A percentile compares a stretch with the other conserved stretches of the same genome.
Conservation (phyloP, 2,888 invertebrate species). For the Belgica antarctica region DNA sequence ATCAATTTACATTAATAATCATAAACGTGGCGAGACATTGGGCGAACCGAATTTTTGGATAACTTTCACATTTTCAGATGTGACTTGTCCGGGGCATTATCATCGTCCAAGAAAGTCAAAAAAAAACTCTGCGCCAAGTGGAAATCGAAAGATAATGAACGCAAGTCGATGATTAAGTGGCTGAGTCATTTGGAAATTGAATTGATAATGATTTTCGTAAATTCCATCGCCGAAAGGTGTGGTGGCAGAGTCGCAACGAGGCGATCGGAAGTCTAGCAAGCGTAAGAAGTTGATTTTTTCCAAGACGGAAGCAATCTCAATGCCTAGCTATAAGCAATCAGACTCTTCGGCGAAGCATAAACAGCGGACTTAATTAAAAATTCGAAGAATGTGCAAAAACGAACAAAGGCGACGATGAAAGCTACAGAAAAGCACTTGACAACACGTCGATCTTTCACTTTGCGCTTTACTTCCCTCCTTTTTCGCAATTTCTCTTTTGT, state of each 20-base stretch:
- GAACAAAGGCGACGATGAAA: not conserved
- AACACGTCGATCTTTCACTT: not conserved
- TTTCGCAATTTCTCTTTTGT: conserved; percentile 9
- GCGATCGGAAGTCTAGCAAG: too few species aligned
- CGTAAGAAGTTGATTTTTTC: too few species aligned
- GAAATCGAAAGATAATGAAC: not conserved
- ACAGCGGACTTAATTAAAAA: not conserved
- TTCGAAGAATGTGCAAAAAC: not conserved
- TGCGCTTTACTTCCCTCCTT: conserved; percentile 11
- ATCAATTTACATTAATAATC: conserved; percentile 29
- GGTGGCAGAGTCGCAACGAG: not conserved
- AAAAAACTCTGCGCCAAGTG: not conserved
- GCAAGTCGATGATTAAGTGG: not conserved
- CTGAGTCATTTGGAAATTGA: not conserved
- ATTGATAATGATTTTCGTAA: not conserved
- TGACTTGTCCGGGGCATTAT: not conserved
- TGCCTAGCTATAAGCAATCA: too few species aligned
- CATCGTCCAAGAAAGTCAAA: not conserved
- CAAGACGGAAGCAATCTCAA: too few species aligned
- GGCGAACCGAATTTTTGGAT: conserved; percentile 9
- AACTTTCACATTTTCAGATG: conserved; percentile 38
- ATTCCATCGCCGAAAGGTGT: not conserved
- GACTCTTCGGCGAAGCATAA: not conserved
- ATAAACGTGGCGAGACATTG: not conserved
- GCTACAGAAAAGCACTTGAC: not conserved